Evolutionary conservation across 2,113 vertebrate genomes (phyloP), one percentile per base, ranked within the genome.

Genomic region (Nematolebias whitei): DNA sequence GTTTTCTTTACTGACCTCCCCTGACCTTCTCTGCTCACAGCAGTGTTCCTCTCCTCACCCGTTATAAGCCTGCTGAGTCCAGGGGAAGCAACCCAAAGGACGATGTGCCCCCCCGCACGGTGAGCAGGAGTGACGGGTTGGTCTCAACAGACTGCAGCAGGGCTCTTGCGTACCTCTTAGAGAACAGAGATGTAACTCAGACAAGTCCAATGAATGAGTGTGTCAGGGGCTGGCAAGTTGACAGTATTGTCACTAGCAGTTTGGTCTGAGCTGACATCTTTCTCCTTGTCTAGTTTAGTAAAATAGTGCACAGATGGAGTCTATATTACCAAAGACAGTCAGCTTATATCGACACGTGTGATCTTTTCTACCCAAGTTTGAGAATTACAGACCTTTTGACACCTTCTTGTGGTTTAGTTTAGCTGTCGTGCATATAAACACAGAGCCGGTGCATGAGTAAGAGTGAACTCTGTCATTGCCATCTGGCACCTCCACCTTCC

Each of bases 191-290:
- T 29, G 12, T 52, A 77, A 87, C 65, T 63, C 65, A 85, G 74
- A 89, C 72, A 78, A 71, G 74, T 68, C 61, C 61, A 78, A 26
- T 63, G 74, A 74, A 73, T 44, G 14, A 64, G 26, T 20, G 45
- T 56, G 68, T 76, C 63, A 79, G 54, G 49, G 59, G 64, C 73
- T 35, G 48, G 67, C 11, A 5, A 79, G 61, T 71, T 84, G 84
- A 85, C 86, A 88, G 69, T 68, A 76, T 68, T 74, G 85, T 89
- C 86, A 71, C 78, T 83, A 56, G 69, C 63, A 68, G 69, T 87
- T 86, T 87, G 76, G 48, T 80, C 48, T 58, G 35, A 65, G 55
- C 60, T 69, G 47, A 48, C 69, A 50, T 54, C 71, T 79, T 62
- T 73, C 45, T 41, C 63, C 73, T 52, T 45, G 24, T 61, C 26